phyloP scores from a whole-genome alignment of 1,140 invertebrate genomes.

The Scaptodrosophila lebanonensis region DNA sequence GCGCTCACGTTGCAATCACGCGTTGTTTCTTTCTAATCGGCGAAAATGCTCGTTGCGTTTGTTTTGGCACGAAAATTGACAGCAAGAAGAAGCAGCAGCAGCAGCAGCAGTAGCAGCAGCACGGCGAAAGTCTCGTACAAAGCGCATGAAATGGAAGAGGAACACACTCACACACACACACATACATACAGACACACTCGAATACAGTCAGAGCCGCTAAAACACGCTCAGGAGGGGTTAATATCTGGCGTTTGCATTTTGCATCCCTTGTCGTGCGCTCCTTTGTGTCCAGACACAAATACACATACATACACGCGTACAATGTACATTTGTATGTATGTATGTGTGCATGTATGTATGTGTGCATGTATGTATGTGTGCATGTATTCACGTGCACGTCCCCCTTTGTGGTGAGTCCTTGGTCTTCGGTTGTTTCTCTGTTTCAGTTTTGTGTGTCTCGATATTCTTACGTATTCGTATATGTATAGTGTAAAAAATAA shows the following conservation, averaged over 20 bases:
- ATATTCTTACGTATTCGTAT: conserved; percentile 34
- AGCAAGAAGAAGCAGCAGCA: too few relatives aligned
- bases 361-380: too few relatives aligned
- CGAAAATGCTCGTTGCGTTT: conserved; percentile 73
- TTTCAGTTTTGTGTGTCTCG: conserved; percentile 59
- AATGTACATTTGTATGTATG: too few relatives aligned
- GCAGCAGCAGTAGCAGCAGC: too few relatives aligned
- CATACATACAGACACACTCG: conserved; percentile 23
- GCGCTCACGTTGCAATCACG: conserved; percentile 71
- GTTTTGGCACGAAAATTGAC: conserved; percentile 75
- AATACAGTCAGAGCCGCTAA: conserved; percentile 2
- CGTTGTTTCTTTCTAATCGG: conserved; percentile 76
- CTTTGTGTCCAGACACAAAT: neutral
- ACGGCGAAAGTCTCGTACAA: conserved; percentile 60
- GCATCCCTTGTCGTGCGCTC: conserved; percentile 59
- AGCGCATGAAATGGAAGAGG: conserved; percentile 42
- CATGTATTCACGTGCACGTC: too few relatives aligned
- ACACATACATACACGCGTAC: neutral
- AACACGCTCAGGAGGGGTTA: conserved; percentile 45
- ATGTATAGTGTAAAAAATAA: conserved; percentile 67
- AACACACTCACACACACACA: conserved; percentile 25
- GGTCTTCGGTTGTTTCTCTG: conserved; percentile 49
- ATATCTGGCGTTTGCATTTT: conserved; percentile 65
- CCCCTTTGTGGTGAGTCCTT: conserved; percentile 48
- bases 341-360: neutral